phyloP scores from a whole-genome alignment of 2,113 vertebrate genomes.

The Apus apus region DNA sequence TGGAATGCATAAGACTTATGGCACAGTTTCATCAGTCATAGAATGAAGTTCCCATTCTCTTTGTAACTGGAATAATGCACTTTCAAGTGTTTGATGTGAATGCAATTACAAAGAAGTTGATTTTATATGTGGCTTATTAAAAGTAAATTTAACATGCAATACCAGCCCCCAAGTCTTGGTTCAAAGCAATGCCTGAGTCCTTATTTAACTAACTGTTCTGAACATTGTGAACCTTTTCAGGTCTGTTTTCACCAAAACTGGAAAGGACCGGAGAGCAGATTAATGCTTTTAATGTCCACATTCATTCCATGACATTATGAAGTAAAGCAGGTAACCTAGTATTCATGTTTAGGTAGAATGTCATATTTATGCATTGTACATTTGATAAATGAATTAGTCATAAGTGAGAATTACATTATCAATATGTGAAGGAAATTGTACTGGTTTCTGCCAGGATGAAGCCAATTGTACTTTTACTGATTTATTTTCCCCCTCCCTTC shows the following conservation, averaged over 20 bases:
- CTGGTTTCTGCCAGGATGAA: no score
- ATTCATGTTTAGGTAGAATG: constrained; percentile 11
- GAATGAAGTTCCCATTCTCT: not conserved
- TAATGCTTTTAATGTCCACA: not conserved
- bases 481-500: no score
- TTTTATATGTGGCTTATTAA: not conserved
- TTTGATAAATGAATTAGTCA: constrained; percentile 28
- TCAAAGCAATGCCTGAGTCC: not conserved
- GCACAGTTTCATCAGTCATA: not conserved
- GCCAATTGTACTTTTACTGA: no score
- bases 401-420: not conserved
- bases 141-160: not conserved
- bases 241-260: not conserved
- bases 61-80: not conserved
- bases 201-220: not conserved
- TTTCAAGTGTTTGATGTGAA: not conserved
- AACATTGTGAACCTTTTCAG: not conserved
- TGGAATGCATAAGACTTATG: not conserved
- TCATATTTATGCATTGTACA: constrained; percentile 15
- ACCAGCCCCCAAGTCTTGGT: not conserved
- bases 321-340: constrained; percentile 24
- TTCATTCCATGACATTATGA: constrained; percentile 13
- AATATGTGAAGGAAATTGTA: not conserved
- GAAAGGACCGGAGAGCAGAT: not conserved
- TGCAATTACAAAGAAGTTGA: not conserved